Evolutionary conservation across 37 sponge, comb jelly and placozoan species (phyloP).

Genomic region (Crambe crambe): DNA sequence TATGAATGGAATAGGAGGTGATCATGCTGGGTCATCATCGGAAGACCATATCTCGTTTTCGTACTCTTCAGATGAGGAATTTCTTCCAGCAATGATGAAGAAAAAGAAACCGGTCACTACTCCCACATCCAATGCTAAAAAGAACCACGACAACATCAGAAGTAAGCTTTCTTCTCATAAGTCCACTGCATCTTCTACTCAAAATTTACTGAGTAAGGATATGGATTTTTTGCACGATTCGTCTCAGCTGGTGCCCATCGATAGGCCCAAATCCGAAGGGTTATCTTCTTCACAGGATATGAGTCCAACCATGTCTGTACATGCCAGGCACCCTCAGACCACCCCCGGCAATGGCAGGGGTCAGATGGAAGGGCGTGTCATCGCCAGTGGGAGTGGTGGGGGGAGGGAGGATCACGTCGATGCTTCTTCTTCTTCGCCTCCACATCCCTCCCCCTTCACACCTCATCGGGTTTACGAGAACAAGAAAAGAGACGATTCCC

Average conservation of each 20-base stretch:
- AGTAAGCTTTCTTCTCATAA: neutral
- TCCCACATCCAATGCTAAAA: neutral
- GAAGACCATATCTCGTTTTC: constrained; percentile 20
- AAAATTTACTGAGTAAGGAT: neutral
- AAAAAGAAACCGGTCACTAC: constrained; percentile 21
- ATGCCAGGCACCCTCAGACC: neutral
- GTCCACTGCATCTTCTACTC: neutral
- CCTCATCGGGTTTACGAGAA: constrained; percentile 4
- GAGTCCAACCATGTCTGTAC: neutral
- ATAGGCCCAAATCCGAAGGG: constrained; percentile 3
- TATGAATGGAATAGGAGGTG: neutral
- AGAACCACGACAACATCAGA: neutral
- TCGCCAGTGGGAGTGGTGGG: neutral
- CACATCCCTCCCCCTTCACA: neutral
- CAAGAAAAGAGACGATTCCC: constrained; percentile 14
- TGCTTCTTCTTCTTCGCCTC: neutral
- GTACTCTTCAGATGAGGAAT: constrained; percentile 62
- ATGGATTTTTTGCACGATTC: too few species aligned
- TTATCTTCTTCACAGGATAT: constrained; percentile 2
- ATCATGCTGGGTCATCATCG: neutral
- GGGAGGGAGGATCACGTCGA: too few species aligned
- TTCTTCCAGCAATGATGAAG: constrained; percentile 28
- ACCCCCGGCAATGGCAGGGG: neutral
- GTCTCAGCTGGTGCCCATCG: too few species aligned
- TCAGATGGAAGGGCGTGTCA: neutral